These are phyloP conservation scores for Haliclona indistincta DNA, from an alignment of 37 sponge, comb jelly and placozoan genomes.

Conservation along the genomic window DNA sequence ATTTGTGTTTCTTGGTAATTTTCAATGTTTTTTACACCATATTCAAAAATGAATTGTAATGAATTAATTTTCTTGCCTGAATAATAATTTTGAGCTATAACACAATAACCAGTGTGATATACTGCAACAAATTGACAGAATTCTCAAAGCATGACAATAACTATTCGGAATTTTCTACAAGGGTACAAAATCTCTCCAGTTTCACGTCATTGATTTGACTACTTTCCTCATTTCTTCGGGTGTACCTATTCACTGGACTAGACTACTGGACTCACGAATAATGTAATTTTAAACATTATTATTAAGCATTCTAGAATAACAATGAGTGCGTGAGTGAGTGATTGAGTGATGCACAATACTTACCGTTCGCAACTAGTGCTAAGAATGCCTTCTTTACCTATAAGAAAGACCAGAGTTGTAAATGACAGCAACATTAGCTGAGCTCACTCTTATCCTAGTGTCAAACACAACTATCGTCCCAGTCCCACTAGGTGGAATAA, in stretches of 20 bases:
- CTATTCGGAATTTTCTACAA: no score
- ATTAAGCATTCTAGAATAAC: background rate
- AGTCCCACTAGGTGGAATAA: slow-evolving; percentile 86
- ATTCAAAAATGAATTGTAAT: no score
- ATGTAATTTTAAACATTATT: background rate
- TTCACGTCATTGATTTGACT: no score
- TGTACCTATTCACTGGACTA: no score
- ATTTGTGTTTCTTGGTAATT: no score
- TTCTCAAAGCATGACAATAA: no score
- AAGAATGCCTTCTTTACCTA: slow-evolving; percentile 88
- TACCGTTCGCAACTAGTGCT: slow-evolving; percentile 85
- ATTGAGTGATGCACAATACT: background rate
- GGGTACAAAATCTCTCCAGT: no score
- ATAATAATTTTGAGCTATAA: background rate
- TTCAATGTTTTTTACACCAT: no score
- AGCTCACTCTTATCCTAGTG: slow-evolving; percentile 63
- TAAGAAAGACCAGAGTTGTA: background rate
- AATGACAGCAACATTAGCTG: background rate
- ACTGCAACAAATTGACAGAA: background rate
- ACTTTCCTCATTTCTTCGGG: no score
- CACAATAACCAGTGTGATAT: background rate
- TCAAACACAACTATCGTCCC: slow-evolving; percentile 89
- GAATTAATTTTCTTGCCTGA: no score
- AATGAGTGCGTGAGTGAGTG: background rate
- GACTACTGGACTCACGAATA: no score